These are phyloP conservation scores for Conopomorpha cramerella DNA, from an alignment of 1,140 invertebrate species.

Conservation along the genomic window DNA sequence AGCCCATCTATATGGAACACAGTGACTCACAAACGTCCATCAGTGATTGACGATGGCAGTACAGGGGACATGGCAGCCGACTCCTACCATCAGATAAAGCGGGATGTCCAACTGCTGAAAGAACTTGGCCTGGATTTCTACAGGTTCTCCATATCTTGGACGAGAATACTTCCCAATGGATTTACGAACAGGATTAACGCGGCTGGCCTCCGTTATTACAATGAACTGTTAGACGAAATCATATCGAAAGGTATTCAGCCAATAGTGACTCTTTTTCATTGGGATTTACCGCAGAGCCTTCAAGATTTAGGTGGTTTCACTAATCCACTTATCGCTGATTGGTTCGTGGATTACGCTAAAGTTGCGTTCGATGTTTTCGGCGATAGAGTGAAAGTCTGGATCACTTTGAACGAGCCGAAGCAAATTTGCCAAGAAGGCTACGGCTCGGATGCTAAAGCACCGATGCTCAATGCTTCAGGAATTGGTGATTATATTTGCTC, in stretches of 20 bases:
- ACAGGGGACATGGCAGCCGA: slow-evolving; percentile 49
- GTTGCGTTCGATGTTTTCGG: slow-evolving; percentile 64
- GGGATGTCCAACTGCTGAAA: slow-evolving; percentile 47
- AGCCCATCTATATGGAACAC: slow-evolving; percentile 63
- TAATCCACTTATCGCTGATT: slow-evolving; percentile 63
- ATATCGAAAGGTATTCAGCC: slow-evolving; percentile 48
- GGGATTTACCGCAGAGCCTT: slow-evolving; percentile 65
- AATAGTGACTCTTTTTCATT: slow-evolving; percentile 68
- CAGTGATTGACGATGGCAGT: slow-evolving; percentile 51
- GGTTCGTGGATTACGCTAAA: slow-evolving; percentile 66
- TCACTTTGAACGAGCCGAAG: slow-evolving; percentile 72
- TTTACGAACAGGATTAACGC: slow-evolving; percentile 58
- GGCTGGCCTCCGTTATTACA: slow-evolving; percentile 66
- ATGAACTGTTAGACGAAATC: slow-evolving; percentile 64
- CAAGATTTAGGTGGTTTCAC: slow-evolving; percentile 68
- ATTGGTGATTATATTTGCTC: slow-evolving; percentile 61
- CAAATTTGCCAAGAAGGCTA: slow-evolving; percentile 64
- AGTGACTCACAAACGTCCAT: slow-evolving; percentile 43
- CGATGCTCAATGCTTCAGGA: slow-evolving; percentile 50
- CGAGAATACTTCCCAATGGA: slow-evolving; percentile 65
- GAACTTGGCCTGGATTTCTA: slow-evolving; percentile 60
- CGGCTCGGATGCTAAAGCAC: slow-evolving; percentile 52
- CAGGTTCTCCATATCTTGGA: slow-evolving; percentile 71
- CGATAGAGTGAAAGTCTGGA: slow-evolving; percentile 66
- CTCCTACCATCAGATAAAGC: slow-evolving; percentile 36